A percentile compares a stretch with the other conserved stretches of the same genome.
phyloP scores from a whole-genome alignment of 2,797 vertebrate genomes.

The Lithobates sylvaticus region DNA sequence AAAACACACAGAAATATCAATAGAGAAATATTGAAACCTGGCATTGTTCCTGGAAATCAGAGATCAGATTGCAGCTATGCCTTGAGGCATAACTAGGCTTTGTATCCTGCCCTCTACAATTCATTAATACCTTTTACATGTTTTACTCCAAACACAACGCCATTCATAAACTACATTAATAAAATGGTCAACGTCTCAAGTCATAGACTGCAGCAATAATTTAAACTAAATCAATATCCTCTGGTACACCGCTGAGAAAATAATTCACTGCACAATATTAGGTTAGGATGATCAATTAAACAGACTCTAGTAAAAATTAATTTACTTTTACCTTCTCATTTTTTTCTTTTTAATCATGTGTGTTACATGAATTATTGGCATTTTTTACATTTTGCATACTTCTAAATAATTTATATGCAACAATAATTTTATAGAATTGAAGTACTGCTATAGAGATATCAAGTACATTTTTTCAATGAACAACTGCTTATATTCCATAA shows the following conservation, averaged over 20 bases:
- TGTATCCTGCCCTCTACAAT: background rate
- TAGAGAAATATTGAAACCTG: background rate
- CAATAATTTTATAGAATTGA: too few species aligned
- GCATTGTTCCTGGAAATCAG: background rate
- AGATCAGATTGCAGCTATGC: background rate
- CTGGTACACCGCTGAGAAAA: background rate
- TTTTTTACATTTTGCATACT: background rate
- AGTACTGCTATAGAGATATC: too few species aligned
- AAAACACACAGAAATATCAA: background rate
- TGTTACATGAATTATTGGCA: background rate
- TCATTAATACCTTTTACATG: constrained; percentile 3
- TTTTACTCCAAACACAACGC: background rate
- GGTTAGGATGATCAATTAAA: constrained; percentile 25
- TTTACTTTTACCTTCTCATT: background rate
- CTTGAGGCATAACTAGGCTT: background rate
- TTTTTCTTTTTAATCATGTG: background rate
- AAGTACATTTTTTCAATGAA: too few species aligned
- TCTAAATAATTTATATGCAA: too few species aligned
- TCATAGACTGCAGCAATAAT: constrained; percentile 24
- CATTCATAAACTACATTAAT: constrained; percentile 2
- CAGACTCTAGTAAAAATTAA: constrained; percentile 21
- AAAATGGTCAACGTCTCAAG: background rate
- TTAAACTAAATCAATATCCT: constrained; percentile 26
- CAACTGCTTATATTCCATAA: too few species aligned
- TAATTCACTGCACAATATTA: constrained; percentile 10